A percentile compares a stretch with the other conserved stretches of the same genome.
Conservation (phyloP, 2,797 vertebrate genomes). For the Gobio occitaniae region DNA sequence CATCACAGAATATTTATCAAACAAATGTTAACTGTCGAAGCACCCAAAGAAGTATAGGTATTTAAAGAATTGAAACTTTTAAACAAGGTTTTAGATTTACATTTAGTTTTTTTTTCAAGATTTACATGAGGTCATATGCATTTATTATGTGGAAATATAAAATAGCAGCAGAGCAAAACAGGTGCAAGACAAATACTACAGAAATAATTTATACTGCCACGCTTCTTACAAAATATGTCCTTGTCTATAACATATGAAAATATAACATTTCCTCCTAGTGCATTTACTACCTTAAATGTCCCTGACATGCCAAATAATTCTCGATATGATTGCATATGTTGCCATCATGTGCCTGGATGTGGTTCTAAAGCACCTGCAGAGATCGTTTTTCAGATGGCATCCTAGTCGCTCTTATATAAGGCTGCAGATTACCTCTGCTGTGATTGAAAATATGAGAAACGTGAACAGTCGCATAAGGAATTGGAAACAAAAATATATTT, state of each 20-base stretch:
- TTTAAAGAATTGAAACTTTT: neutral
- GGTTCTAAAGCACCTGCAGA: constrained; percentile 1
- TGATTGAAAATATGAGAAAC: constrained; percentile 65
- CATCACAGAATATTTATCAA: no score
- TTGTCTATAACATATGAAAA: constrained; percentile 5
- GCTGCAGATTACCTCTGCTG: constrained; percentile 61
- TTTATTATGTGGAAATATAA: neutral
- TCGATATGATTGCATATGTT: constrained; percentile 3
- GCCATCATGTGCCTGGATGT: neutral
- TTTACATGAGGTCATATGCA: neutral
- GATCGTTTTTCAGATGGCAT: constrained; percentile 36
- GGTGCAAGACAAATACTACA: neutral
- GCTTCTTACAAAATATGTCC: neutral
- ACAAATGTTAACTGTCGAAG: neutral
- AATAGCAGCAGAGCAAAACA: neutral
- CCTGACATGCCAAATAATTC: constrained; percentile 16
- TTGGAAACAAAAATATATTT: constrained; percentile 64
- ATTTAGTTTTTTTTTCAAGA: neutral
- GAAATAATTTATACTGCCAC: constrained; percentile 4
- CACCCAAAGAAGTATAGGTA: neutral
- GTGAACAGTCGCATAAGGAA: constrained; percentile 53
- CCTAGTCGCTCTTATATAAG: constrained; percentile 53
- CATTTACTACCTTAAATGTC: constrained; percentile 15
- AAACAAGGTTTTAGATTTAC: neutral
- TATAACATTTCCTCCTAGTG: neutral